Evolutionary conservation across 2,113 vertebrate genomes (phyloP).

Genomic region (Lepisosteus oculatus): DNA sequence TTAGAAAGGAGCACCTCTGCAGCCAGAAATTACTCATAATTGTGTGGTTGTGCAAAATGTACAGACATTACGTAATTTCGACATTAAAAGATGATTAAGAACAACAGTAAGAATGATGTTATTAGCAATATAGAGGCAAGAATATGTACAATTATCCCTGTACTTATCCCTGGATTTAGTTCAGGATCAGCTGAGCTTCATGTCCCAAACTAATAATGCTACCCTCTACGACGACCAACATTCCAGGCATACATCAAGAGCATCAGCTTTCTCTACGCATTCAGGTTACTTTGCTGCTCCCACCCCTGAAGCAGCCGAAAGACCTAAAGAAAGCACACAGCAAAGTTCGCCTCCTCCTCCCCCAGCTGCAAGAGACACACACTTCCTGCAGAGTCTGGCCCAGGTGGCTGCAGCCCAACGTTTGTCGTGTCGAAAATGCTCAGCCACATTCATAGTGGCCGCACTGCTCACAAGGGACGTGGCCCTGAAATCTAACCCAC

Average conservation of each 20-base stretch:
- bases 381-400: not conserved
- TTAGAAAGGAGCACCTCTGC: not conserved
- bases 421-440: not conserved
- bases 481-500: not conserved
- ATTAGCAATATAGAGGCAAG: constrained; percentile 1
- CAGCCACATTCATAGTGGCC: not conserved
- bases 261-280: not conserved
- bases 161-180: constrained; percentile 5
- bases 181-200: constrained; percentile 2
- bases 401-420: not conserved
- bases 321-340: not conserved
- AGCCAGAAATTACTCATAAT: not conserved
- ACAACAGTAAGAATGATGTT: not conserved
- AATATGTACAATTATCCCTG: constrained; percentile 12
- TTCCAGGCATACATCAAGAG: not conserved
- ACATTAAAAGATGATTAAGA: not conserved
- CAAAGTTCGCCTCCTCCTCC: not conserved
- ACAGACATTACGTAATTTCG: not conserved
- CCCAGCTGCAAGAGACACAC: not conserved
- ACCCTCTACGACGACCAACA: not conserved
- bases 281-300: not conserved
- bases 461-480: not conserved
- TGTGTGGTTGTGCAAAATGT: not conserved
- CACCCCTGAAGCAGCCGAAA: too few relatives aligned
- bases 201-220: constrained; percentile 7